Base-by-base conservation (phyloP, 2,113 vertebrate species). In the Probosciger aterrimus region DNA sequence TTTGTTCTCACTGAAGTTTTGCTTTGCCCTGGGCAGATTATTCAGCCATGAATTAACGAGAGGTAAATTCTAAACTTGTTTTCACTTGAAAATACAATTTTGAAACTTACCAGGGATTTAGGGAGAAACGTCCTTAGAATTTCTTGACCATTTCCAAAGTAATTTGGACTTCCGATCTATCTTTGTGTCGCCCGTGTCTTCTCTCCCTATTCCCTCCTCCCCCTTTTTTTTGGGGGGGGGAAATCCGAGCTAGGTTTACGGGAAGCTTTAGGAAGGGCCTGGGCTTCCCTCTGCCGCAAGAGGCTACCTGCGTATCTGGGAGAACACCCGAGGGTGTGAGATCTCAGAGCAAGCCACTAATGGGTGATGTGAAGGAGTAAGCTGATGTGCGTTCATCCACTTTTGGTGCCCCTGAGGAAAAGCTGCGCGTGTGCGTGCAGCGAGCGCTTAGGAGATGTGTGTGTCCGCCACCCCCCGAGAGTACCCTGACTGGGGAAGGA, bases 61-160 rank as follows among this genome's bases (percentile, higher is more conserved):
- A 96, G 81, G 52, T 96, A 93, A 97, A 97, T 92, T 97, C 94
- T 96, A 96, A 97, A 98, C 97, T 96, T 98, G 97, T 97, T 97
- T 98, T 98, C 97, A 97, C 97, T 98, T 98, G 97, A 98, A 98
- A 98, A 97, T 88, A 94, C 83, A 76, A 89, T 97, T 98, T 97
- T 92, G 70, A 97, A 95, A 97, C 95, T 88, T 57, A 89, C 41
- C 70, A 73, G 93, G 92, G 93, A 55, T 95, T 97, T 97, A 97
- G 73, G 69, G 63, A 86, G 83, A 97, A 96, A 97, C 35, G 94
- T 94, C 96, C 76, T 80, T 95, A 96, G 96, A 97, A 98, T 98
- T 96, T 97, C 74, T 87, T 78, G 43, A 94, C 94, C 65, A 24
- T 93, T 96, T 95, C 96, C 92, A 95, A 97, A 97, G 81, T 95